Conservation (phyloP, 2,113 vertebrate species). For the Lepisosteus osseus region DNA sequence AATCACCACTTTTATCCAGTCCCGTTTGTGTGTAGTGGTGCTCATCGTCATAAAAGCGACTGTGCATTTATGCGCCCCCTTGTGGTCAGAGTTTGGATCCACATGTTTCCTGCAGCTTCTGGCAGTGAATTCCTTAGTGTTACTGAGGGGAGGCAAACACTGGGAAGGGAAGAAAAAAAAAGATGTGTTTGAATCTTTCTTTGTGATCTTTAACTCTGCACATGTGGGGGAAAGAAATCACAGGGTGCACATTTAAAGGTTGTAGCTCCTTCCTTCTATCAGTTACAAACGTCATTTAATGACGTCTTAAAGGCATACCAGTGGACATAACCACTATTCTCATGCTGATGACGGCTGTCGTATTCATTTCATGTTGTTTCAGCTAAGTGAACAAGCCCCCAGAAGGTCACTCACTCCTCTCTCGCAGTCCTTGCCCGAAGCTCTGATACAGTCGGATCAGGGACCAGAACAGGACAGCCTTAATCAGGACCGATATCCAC, state of each 20-base stretch:
- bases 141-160: conserved; percentile 65
- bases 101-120: neutral
- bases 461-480: conserved; percentile 67
- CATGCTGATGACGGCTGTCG: too few relatives aligned
- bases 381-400: too few relatives aligned
- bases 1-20: too few relatives aligned
- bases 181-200: too few relatives aligned
- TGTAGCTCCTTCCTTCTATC: neutral
- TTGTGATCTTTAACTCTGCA: neutral
- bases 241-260: neutral
- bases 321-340: too few relatives aligned
- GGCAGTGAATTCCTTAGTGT: conserved; percentile 1
- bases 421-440: conserved; percentile 75
- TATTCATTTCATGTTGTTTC: too few relatives aligned
- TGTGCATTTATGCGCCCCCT: too few relatives aligned
- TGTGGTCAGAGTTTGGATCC: too few relatives aligned
- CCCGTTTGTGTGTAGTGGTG: too few relatives aligned
- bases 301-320: too few relatives aligned
- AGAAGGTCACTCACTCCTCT: conserved; percentile 68
- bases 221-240: neutral
- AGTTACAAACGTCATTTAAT: neutral
- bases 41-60: too few relatives aligned
- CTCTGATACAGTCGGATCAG: conserved; percentile 66
- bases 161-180: conserved; percentile 34
- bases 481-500: conserved; percentile 71